Evolutionary conservation across 53 echinoderm and acorn worm genomes (phyloP).

Genomic region (Holothuria leucospilota): DNA sequence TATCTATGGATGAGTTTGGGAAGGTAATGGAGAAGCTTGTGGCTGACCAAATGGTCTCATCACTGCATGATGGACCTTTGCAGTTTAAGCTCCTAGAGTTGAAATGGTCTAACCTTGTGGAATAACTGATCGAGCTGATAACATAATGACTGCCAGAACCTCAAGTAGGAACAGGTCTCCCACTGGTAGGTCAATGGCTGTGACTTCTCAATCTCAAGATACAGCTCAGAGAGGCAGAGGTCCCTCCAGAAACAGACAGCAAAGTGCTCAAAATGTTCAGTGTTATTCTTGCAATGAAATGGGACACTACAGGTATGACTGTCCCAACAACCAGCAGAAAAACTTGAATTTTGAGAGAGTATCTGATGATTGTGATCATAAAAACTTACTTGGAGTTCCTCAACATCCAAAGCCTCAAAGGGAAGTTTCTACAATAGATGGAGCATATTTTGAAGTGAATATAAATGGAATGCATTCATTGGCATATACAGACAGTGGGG

Average conservation of each 20-base stretch:
- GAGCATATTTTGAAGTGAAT: no score
- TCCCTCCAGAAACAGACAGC: not conserved
- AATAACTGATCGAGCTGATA: conserved; percentile 16
- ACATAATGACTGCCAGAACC: conserved; percentile 15
- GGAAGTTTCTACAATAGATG: not conserved
- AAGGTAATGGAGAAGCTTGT: not conserved
- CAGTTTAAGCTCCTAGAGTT: conserved; percentile 14
- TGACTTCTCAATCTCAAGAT: no score
- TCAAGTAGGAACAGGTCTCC: not conserved
- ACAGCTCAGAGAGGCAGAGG: no score
- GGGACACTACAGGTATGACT: not conserved
- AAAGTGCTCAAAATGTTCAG: not conserved
- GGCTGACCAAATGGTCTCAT: no score
- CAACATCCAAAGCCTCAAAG: no score
- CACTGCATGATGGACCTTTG: no score
- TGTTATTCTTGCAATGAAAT: conserved; percentile 1
- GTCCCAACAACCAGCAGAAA: conserved; percentile 9
- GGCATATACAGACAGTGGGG: conserved; percentile 33
- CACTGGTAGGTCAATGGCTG: no score
- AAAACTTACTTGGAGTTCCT: not conserved
- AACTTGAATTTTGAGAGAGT: not conserved
- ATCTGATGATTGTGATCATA: not conserved
- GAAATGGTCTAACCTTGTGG: not conserved
- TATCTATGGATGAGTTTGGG: conserved; percentile 1
- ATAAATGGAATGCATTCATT: no score